Evolutionary conservation across 2,113 vertebrate genomes (phyloP).

Genomic region (Serilophus lunatus): DNA sequence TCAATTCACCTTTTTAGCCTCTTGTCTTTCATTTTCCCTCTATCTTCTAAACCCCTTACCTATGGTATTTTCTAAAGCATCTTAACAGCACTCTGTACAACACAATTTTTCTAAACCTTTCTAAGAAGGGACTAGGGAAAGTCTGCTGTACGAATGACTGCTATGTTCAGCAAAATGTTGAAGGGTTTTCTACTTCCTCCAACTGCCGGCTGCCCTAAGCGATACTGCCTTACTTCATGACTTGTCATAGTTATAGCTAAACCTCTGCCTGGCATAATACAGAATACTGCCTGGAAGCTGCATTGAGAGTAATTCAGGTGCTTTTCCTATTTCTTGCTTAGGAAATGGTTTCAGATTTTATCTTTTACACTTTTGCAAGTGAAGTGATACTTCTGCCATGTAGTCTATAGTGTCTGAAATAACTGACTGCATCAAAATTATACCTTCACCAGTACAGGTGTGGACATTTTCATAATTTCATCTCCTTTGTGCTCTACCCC

Average conservation of each 20-base stretch:
- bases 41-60: background rate
- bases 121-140: background rate
- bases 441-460: background rate
- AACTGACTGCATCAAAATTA: background rate
- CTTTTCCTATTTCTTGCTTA: background rate
- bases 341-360: background rate
- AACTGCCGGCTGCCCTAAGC: background rate
- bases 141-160: background rate
- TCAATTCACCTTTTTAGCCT: background rate
- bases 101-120: background rate
- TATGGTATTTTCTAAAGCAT: background rate
- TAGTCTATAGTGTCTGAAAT: background rate
- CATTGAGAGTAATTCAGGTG: rapidly evolving
- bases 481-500: background rate
- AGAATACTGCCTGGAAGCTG: background rate
- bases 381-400: background rate
- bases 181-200: background rate
- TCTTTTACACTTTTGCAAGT: background rate
- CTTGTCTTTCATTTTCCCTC: background rate
- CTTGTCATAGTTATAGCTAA: background rate
- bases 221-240: background rate
- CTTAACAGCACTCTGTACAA: background rate
- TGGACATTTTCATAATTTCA: background rate
- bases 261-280: background rate
- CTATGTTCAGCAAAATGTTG: background rate